Conservation (phyloP, 1,140 invertebrate species). For the Drosophila eugracilis region DNA sequence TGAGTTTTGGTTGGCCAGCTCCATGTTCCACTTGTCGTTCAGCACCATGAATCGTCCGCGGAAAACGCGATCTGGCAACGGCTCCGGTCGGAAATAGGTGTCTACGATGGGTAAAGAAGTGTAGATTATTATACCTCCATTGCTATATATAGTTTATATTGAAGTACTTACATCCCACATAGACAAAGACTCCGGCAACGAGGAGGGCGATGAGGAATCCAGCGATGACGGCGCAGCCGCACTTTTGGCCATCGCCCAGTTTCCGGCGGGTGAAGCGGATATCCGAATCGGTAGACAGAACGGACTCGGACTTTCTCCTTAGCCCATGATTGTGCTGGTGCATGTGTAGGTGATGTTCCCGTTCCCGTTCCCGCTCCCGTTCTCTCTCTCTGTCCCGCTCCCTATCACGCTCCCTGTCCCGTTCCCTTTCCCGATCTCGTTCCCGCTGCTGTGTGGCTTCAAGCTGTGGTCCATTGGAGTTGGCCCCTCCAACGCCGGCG, state of each 20-base stretch:
- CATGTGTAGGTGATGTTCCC: slow-evolving; percentile 63
- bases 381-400: slow-evolving; percentile 27
- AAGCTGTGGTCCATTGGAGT: slow-evolving; percentile 21
- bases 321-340: slow-evolving; percentile 66
- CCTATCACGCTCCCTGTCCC: slow-evolving; percentile 13
- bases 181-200: slow-evolving; percentile 92
- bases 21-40: slow-evolving; percentile 88
- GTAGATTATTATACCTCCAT: neutral
- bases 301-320: slow-evolving; percentile 89
- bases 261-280: slow-evolving; percentile 93
- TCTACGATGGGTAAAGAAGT: slow-evolving; percentile 85
- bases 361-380: slow-evolving; percentile 23
- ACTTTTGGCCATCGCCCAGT: slow-evolving; percentile 91
- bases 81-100: slow-evolving; percentile 91
- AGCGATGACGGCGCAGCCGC: slow-evolving; percentile 93
- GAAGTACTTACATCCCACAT: slow-evolving; percentile 90
- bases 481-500: neutral
- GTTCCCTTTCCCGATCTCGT: slow-evolving; percentile 21
- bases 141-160: neutral
- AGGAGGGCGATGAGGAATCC: slow-evolving; percentile 92
- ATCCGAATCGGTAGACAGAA: slow-evolving; percentile 92
- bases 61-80: slow-evolving; percentile 91
- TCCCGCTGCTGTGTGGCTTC: slow-evolving; percentile 32
- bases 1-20: slow-evolving; percentile 88
- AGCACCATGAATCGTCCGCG: slow-evolving; percentile 90